Conservation (phyloP, 2,113 vertebrate species). For the Labrus mixtus region DNA sequence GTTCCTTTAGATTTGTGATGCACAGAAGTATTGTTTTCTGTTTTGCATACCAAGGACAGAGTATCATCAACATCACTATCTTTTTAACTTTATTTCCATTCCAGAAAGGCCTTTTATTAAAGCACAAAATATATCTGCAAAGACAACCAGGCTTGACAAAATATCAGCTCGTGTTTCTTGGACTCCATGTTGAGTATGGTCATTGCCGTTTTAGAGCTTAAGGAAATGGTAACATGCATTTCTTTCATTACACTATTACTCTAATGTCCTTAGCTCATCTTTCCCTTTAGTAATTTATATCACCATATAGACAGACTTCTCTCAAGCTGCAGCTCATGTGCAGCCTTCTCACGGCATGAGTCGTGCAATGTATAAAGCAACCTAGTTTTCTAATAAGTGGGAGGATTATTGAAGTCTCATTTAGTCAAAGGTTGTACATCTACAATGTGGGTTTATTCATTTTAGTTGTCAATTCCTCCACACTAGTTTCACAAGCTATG, state of each 20-base stretch:
- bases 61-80: not conserved
- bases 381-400: constrained; percentile 5
- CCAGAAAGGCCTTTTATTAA: not conserved
- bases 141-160: constrained; percentile 3
- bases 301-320: constrained; percentile 23
- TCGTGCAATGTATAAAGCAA: not conserved
- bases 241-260: constrained; percentile 44
- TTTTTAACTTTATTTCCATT: not conserved
- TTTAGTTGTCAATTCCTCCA: too few relatives aligned
- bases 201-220: constrained; percentile 34
- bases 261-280: constrained; percentile 10
- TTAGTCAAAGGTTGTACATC: not conserved
- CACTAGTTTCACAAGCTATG: not conserved
- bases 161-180: constrained; percentile 16
- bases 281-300: constrained; percentile 45
- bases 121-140: constrained; percentile 5
- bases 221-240: constrained; percentile 34
- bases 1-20: not conserved
- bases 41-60: not conserved
- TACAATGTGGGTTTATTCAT: too few relatives aligned
- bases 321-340: constrained; percentile 16
- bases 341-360: not conserved
- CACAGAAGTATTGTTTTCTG: not conserved
- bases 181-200: constrained; percentile 36
- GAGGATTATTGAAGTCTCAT: not conserved